Evolutionary conservation across 2,113 vertebrate species (phyloP).

Genomic region (Oreamnos americanus): DNA sequence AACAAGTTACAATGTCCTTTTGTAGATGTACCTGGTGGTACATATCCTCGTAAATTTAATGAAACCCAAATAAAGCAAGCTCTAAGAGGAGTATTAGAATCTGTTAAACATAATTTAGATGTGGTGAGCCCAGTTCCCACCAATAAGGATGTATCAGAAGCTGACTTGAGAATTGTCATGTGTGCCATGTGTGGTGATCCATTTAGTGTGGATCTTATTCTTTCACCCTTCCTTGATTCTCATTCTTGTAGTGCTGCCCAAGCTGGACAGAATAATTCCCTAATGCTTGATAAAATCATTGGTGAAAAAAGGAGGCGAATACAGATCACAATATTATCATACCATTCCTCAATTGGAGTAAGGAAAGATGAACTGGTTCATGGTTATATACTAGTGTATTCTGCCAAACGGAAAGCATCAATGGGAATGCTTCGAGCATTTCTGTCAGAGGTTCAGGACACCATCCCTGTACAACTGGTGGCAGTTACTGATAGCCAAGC

Average conservation of each 20-base stretch:
- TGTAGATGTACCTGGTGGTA: conserved; percentile 93
- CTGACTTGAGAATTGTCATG: conserved; percentile 97
- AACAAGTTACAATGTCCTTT: conserved; percentile 99
- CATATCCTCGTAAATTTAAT: conserved; percentile 96
- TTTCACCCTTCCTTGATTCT: conserved; percentile 97
- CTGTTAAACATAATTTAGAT: conserved; percentile 95
- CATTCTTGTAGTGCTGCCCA: conserved; percentile 96
- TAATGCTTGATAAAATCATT: conserved; percentile 98
- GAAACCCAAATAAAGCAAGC: conserved; percentile 97
- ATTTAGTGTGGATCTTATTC: conserved; percentile 97
- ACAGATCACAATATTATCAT: conserved; percentile 96
- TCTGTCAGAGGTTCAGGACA: conserved; percentile 96
- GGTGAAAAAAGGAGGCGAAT: conserved; percentile 94
- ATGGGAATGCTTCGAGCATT: conserved; percentile 99
- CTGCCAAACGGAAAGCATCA: conserved; percentile 95
- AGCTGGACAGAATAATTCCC: conserved; percentile 94
- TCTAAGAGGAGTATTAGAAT: conserved; percentile 93
- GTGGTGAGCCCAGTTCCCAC: conserved; percentile 91
- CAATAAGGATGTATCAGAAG: conserved; percentile 97
- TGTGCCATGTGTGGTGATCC: conserved; percentile 99
- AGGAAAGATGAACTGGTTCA: conserved; percentile 98
- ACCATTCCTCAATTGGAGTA: conserved; percentile 96
- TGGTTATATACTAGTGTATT: conserved; percentile 98
- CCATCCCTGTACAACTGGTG: conserved; percentile 97
- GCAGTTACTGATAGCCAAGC: conserved; percentile 98